Evolutionary conservation across 2,888 invertebrate species (phyloP), one percentile per base, ranked within the genome.

Genomic region (Yponomeuta cagnagella): DNA sequence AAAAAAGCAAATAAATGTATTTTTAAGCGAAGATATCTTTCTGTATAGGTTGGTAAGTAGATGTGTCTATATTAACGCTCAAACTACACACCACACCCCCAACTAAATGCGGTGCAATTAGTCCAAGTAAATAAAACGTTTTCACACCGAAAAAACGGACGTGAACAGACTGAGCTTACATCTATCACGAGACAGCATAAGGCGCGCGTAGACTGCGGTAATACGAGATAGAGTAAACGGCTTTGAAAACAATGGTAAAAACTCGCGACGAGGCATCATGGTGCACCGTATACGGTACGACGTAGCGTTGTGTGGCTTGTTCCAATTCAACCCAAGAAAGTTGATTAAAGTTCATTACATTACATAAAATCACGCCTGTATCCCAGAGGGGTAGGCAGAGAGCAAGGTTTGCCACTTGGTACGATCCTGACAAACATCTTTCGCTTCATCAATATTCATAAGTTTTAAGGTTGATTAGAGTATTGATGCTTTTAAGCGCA

Each of bases 161-260:
- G 65, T 31, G 12, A 31, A 65, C 65, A 31, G 65, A 33, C 31
- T 58, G 52, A 58, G 15, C 15, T 58, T 12, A 58, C 15, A 15
- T 58, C 52, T 58, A 58, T 58, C 52, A 58, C 52, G 52, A 43
- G 43, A 15, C 15, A 15, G 52, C 65, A 33, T 65, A 12, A 31
- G 65, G 31, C 12, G 31, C 30, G 31, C 30, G 30, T 10, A 15
- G 10, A 48, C 43, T 37, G 68, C 15, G n/a, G 68, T 68, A 43
- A 68, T 33, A 68, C 37, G 48, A 68, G 37, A 33, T 68, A 68
- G 37, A 31, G 43, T 43, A 48, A 68, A 68, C 9, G 37, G 48
- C 37, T 65, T 68, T 68, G 2, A 68, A 68, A 68, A 68, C 48
- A 68, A 68, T 68, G 48, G 68, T 68, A 68, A 68, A 68, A 68